Conservation (phyloP, 2,113 vertebrate species). For the Sorex fumeus region DNA sequence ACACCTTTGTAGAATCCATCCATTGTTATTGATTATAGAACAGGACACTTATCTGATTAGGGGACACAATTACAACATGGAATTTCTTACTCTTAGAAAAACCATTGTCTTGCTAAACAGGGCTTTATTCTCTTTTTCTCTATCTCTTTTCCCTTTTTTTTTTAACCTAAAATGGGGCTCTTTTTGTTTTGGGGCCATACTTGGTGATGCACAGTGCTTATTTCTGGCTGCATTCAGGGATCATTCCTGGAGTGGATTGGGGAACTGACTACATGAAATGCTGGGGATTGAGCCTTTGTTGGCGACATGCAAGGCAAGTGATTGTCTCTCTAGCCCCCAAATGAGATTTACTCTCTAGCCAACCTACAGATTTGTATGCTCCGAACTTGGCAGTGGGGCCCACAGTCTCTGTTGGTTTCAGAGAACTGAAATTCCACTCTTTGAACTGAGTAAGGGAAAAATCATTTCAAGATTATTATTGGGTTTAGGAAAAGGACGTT, state of each 20-base stretch:
- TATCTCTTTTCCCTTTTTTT: background rate
- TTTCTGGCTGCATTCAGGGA: too few relatives aligned
- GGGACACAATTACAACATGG: conserved; percentile 22
- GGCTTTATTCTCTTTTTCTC: conserved; percentile 22
- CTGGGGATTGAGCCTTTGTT: too few relatives aligned
- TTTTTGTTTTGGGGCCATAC: too few relatives aligned
- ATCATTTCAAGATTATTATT: background rate
- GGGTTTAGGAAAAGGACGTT: background rate
- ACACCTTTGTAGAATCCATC: conserved; percentile 7
- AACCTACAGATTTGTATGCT: background rate
- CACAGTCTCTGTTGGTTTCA: background rate
- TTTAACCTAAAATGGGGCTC: too few relatives aligned
- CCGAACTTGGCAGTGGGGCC: background rate
- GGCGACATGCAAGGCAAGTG: too few relatives aligned
- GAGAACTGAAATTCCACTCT: background rate
- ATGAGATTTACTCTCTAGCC: background rate
- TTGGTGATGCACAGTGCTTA: too few relatives aligned
- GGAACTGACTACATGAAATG: too few relatives aligned
- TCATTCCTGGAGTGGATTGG: too few relatives aligned
- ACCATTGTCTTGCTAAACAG: background rate
- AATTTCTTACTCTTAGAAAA: conserved; percentile 40
- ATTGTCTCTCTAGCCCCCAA: background rate
- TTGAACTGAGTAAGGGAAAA: background rate
- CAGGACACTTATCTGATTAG: conserved; percentile 31
- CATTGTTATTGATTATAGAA: conserved; percentile 22